Conservation (phyloP, 2,113 vertebrate species). For the Mixornis gularis region DNA sequence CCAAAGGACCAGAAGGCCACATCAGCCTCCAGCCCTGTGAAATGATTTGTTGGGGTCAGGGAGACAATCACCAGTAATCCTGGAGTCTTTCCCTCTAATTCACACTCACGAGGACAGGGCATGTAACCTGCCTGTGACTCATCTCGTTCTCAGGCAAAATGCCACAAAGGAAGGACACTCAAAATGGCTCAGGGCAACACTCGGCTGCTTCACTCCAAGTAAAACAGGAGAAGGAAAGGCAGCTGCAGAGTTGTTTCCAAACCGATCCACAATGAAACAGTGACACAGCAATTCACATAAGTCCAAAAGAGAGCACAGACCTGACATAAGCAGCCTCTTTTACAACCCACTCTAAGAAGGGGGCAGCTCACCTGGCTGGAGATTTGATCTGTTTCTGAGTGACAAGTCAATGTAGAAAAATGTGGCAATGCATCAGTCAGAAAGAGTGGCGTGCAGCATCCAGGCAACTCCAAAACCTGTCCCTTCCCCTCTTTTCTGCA, state of each 20-base stretch:
- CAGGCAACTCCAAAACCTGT: background rate
- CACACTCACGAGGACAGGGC: background rate
- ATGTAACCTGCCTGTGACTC: conserved; percentile 33
- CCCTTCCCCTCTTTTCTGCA: background rate
- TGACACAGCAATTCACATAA: background rate
- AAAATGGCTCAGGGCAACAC: background rate
- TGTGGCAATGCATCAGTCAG: background rate
- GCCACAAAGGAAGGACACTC: conserved; percentile 44
- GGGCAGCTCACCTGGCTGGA: background rate
- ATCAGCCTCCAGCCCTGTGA: background rate
- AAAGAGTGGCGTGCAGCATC: background rate
- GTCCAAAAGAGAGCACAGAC: background rate
- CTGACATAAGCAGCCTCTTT: background rate
- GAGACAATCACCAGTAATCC: conserved; percentile 20
- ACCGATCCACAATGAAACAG: background rate
- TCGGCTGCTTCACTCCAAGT: background rate
- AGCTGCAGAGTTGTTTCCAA: conserved; percentile 4
- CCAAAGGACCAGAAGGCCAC: background rate
- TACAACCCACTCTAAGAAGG: background rate
- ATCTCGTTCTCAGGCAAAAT: background rate
- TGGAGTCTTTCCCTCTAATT: background rate
- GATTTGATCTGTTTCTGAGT: background rate
- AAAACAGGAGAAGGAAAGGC: conserved; percentile 4
- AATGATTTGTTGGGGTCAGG: background rate
- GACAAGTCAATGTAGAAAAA: background rate